A percentile compares a stretch with the other conserved stretches of the same genome.
These are phyloP conservation scores for Alligator mississippiensis DNA, from an alignment of 2,113 vertebrate genomes.

Conservation along the genomic window DNA sequence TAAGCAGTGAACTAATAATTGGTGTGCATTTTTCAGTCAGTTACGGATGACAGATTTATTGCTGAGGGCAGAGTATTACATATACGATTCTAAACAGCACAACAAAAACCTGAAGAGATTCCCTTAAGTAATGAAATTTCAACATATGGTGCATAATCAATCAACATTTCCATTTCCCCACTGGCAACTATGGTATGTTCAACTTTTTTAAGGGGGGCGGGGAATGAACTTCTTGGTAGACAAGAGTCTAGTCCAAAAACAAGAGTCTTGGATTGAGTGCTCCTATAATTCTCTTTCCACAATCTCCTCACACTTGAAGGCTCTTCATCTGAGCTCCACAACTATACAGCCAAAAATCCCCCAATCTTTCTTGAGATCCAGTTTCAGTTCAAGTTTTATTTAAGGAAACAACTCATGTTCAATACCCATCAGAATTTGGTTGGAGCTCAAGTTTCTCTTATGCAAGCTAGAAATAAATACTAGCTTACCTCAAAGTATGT, in stretches of 20 bases:
- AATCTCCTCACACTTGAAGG: neutral
- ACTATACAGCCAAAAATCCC: neutral
- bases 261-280: neutral
- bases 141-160: too few relatives aligned
- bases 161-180: too few relatives aligned
- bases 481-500: neutral
- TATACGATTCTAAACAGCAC: slow-evolving; percentile 22
- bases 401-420: neutral
- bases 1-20: neutral
- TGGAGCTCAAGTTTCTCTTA: neutral
- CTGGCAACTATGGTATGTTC: too few relatives aligned
- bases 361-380: neutral
- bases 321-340: neutral
- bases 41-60: slow-evolving; percentile 12
- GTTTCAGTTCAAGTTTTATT: neutral
- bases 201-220: neutral
- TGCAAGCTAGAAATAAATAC: neutral
- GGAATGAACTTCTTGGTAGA: neutral
- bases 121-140: neutral
- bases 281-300: neutral
- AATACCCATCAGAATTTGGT: neutral
- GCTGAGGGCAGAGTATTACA: neutral
- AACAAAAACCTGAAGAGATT: slow-evolving; percentile 6
- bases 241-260: neutral
- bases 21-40: neutral